Evolutionary conservation across 2,113 vertebrate species (phyloP).

Genomic region (Bolborhynchus lineola): DNA sequence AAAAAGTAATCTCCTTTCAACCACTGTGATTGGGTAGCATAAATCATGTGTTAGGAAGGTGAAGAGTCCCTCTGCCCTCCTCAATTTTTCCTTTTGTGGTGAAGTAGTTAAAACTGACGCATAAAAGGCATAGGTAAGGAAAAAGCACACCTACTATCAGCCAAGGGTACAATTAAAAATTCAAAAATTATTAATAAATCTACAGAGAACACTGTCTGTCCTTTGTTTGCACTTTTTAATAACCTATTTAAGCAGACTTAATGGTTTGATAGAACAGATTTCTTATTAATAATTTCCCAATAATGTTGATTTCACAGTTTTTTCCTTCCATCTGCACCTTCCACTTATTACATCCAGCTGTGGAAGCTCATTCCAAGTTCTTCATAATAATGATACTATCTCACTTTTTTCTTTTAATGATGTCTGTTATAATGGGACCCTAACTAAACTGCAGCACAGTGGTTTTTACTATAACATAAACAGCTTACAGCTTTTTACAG

Average conservation of each 20-base stretch:
- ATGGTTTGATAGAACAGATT: not conserved
- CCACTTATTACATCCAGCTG: not conserved
- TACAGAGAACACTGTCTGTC: not conserved
- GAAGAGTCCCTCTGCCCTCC: not conserved
- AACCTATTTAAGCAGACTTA: not conserved
- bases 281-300: not conserved
- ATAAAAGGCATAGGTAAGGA: not conserved
- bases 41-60: not conserved
- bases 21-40: not conserved
- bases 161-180: not conserved
- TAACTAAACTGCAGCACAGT: not conserved
- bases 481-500: not conserved
- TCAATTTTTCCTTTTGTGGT: not conserved
- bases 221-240: not conserved
- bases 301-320: not conserved
- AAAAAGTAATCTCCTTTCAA: not conserved
- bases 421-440: not conserved
- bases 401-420: fast-evolving
- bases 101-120: not conserved
- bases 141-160: not conserved
- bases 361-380: not conserved
- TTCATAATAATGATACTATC: not conserved
- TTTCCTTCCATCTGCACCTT: not conserved
- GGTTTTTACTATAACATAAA: not conserved
- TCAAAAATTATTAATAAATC: not conserved